Evolutionary conservation across 35 echinoderm and acorn worm genomes (phyloP), one percentile per base, ranked within the genome.

Genomic region (Ophioderma brevispina): DNA sequence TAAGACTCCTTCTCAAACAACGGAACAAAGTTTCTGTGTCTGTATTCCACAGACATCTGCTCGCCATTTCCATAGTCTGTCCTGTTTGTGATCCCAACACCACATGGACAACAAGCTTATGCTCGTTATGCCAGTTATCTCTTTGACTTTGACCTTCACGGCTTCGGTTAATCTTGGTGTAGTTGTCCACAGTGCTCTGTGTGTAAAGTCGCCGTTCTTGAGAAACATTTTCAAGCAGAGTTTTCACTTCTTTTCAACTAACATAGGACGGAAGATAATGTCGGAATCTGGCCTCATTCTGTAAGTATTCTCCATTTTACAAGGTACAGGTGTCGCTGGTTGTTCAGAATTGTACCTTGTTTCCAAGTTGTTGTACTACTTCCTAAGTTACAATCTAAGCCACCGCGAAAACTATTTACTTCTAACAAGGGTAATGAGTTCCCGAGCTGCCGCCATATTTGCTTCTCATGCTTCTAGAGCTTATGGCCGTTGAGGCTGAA

Each of bases 31-130:
- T 85, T 94, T 94, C 93, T 0, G 87, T 89, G 15, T 81, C 77
- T 38, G 81, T 40, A 77, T 94, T 87, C 93, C 93, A 94, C 41
- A 94, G 82, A 56, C 93, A 94, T 46, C 88, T 81, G 50, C 93
- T 94, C 37, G 88, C 93, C 15, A 91, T 86, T 46, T 94, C 87
- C 28, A 94, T 50, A n/a, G 88, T 86, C 80, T 94, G 93, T 23
- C 82, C 82, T 2, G 55, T 32, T 21, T 78, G 35, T 18, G 93
- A 90, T 6, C 93, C 89, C 31, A 94, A 31, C 36, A 94, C 42
- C 0, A 85, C 83, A 39, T 94, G 93, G 28, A 94, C 93, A 25
- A 94, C 78, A 1, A 94, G 34, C 88, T 94, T 94, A 56, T 94
- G 93, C 11, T 88, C 31, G 13, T 37, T 80, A 70, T 86, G 87